Evolutionary conservation across 2,797 vertebrate species (phyloP).

Genomic region (Menidia menidia): DNA sequence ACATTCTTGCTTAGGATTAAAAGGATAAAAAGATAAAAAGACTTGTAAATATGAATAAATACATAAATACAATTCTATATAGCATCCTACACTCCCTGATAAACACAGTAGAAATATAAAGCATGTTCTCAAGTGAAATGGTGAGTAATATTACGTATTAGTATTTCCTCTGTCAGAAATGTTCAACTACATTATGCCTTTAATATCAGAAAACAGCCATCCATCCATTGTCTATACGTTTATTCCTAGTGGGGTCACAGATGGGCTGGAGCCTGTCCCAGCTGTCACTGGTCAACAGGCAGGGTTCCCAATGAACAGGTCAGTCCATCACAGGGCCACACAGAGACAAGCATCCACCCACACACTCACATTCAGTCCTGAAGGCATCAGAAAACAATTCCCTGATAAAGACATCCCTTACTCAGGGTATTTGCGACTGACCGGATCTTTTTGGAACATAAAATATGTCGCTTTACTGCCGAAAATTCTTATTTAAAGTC

Average conservation of each 20-base stretch:
- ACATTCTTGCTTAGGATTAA: not conserved
- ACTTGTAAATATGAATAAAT: not conserved
- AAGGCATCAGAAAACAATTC: slow-evolving; percentile 17
- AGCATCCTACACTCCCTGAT: not conserved
- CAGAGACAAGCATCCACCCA: no score
- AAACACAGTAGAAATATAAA: slow-evolving; percentile 8
- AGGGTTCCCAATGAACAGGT: no score
- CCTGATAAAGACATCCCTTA: slow-evolving; percentile 37
- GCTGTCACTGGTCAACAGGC: no score
- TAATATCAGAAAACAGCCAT: slow-evolving; percentile 15
- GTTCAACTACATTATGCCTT: no score
- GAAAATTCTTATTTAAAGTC: slow-evolving; percentile 71
- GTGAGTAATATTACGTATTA: not conserved
- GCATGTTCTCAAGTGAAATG: slow-evolving; percentile 5
- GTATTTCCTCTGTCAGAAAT: slow-evolving; percentile 27
- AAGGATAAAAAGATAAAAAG: not conserved
- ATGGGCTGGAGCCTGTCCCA: no score
- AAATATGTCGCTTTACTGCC: slow-evolving; percentile 44
- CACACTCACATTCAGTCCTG: no score
- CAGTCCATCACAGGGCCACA: no score
- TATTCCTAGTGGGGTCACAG: no score
- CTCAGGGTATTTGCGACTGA: slow-evolving; percentile 31
- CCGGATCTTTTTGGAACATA: slow-evolving; percentile 36
- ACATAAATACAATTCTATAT: not conserved
- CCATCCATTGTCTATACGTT: not conserved